A percentile compares a stretch with the other conserved stretches of the same genome.
Conservation (phyloP, 1,140 invertebrate genomes). For the Megalopta genalis region DNA sequence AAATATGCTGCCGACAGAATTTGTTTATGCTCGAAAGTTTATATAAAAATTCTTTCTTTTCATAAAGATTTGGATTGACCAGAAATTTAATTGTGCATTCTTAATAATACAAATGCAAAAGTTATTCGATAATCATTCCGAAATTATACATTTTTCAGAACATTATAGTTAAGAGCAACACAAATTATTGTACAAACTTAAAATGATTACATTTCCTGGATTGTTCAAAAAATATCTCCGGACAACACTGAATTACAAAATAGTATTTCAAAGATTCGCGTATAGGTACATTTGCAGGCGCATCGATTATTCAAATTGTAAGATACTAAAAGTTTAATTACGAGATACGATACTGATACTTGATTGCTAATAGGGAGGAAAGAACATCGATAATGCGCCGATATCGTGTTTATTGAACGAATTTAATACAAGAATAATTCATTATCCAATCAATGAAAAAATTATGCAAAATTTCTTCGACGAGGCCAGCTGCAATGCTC, state of each 20-base stretch:
- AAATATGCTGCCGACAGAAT: too few relatives aligned
- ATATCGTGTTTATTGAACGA: neutral
- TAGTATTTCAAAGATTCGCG: neutral
- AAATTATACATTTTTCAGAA: too few relatives aligned
- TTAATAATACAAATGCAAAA: too few relatives aligned
- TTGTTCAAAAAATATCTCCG: neutral
- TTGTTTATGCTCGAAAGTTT: too few relatives aligned
- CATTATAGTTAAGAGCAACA: too few relatives aligned
- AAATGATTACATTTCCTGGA: too few relatives aligned
- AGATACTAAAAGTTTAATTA: neutral
- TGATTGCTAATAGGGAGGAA: neutral
- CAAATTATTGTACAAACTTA: too few relatives aligned
- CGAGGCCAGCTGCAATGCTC: constrained; percentile 33
- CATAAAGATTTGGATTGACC: too few relatives aligned
- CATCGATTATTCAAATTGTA: neutral
- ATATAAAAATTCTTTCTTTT: too few relatives aligned
- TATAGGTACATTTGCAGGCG: neutral
- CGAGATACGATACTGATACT: neutral
- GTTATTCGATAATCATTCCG: too few relatives aligned
- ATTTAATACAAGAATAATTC: neutral
- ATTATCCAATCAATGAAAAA: neutral
- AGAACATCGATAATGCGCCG: too few relatives aligned
- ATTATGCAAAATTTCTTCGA: neutral
- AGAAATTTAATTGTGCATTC: too few relatives aligned
- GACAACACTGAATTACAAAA: neutral